These are phyloP conservation scores for Zophobas morio DNA, from an alignment of 1,140 invertebrate genomes.

Conservation along the genomic window DNA sequence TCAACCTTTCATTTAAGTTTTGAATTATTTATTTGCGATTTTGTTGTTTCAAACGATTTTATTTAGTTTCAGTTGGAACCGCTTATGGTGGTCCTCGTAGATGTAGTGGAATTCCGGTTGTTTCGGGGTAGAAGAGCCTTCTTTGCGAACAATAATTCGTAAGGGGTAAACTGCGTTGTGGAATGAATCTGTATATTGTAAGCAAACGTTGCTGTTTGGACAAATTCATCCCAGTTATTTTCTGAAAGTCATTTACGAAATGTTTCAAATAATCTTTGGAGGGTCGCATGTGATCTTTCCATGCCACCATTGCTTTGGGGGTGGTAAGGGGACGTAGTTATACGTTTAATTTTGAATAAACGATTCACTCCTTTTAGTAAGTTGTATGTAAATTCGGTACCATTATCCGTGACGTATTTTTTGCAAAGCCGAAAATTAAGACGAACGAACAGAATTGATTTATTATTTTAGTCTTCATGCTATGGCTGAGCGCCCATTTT, in stretches of 20 bases:
- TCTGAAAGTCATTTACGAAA: conserved; percentile 57
- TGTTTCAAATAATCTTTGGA: conserved; percentile 61
- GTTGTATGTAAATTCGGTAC: conserved; percentile 60
- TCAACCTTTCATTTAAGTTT: conserved; percentile 1
- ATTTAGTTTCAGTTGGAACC: conserved; percentile 16
- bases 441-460: conserved; percentile 54
- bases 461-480: no score
- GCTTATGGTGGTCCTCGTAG: conserved; percentile 40
- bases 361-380: conserved; percentile 57
- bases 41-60: conserved; percentile 23
- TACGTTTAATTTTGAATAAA: conserved; percentile 56
- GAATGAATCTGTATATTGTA: conserved; percentile 61
- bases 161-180: conserved; percentile 59
- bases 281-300: conserved; percentile 57
- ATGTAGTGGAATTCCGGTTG: conserved; percentile 37
- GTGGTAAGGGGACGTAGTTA: conserved; percentile 48
- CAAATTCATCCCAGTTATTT: conserved; percentile 58
- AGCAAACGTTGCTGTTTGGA: conserved; percentile 53
- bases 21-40: background rate
- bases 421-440: conserved; percentile 62
- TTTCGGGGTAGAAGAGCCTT: conserved; percentile 56
- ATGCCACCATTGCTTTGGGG: conserved; percentile 59
- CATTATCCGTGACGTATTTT: conserved; percentile 62
- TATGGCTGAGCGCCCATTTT: no score
- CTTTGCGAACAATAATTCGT: conserved; percentile 62